Conservation (phyloP, 2,888 invertebrate genomes). For the Belgica antarctica region DNA sequence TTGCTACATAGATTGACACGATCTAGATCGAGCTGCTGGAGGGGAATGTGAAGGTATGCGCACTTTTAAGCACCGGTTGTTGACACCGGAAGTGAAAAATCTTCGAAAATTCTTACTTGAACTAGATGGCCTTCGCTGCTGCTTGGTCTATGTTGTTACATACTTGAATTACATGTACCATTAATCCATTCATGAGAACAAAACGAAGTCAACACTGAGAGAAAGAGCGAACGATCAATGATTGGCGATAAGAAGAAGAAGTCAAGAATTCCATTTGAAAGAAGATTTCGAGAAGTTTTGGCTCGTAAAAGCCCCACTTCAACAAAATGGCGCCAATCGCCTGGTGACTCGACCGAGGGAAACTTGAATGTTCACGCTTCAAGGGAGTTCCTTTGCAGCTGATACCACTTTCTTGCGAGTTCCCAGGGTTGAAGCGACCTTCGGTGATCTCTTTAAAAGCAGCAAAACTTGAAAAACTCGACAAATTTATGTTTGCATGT, state of each 20-base stretch:
- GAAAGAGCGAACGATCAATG: neutral
- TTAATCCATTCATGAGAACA: neutral
- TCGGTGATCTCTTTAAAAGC: slow-evolving; percentile 11
- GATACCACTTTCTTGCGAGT: neutral
- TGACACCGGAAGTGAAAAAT: too few species aligned
- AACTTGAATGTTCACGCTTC: slow-evolving; percentile 3
- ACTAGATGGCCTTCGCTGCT: neutral
- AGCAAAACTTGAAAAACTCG: slow-evolving; percentile 14
- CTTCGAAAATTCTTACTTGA: too few species aligned
- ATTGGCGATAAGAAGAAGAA: neutral
- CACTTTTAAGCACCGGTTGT: too few species aligned
- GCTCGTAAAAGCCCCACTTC: neutral
- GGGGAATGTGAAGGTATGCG: too few species aligned
- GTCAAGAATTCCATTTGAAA: neutral
- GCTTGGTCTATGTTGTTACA: neutral
- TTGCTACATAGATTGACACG: too few species aligned
- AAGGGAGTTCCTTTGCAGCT: slow-evolving; percentile 5
- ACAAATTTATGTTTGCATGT: slow-evolving; percentile 30
- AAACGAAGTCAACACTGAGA: too few species aligned
- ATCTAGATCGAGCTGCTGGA: too few species aligned
- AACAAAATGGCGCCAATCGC: slow-evolving; percentile 32
- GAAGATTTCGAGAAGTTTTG: neutral
- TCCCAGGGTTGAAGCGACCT: neutral
- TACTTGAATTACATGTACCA: slow-evolving; percentile 7
- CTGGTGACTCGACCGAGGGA: neutral